Conservation (phyloP, 2,888 invertebrate genomes). For the Parthenolecanium corni region DNA sequence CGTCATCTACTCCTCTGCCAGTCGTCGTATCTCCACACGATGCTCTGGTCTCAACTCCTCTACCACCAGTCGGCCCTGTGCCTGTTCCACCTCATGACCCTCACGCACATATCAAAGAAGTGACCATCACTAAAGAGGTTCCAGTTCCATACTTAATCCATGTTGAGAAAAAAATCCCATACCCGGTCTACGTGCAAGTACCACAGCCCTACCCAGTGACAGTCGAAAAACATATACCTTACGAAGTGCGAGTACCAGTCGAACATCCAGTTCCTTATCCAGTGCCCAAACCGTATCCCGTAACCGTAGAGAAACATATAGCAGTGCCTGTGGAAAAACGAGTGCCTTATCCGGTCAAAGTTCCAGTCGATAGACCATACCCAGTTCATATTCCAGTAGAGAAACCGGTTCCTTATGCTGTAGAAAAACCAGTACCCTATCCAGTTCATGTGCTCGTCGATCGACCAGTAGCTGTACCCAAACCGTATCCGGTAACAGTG, state of each 20-base stretch:
- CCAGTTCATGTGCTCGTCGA: constrained; percentile 46
- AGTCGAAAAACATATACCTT: constrained; percentile 47
- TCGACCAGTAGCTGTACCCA: constrained; percentile 53
- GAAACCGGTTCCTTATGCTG: constrained; percentile 44
- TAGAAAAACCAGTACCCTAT: constrained; percentile 56
- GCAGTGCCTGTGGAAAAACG: constrained; percentile 50
- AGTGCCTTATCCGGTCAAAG: constrained; percentile 53
- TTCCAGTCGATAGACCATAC: constrained; percentile 44
- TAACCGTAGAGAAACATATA: constrained; percentile 48
- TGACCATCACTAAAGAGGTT: constrained; percentile 59
- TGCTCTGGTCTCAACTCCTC: background rate
- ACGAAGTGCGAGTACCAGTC: constrained; percentile 61
- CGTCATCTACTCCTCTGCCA: background rate
- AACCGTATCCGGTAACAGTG: constrained; percentile 60
- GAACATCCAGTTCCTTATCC: constrained; percentile 48
- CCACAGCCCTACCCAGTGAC: constrained; percentile 42
- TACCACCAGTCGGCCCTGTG: background rate
- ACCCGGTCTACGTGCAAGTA: constrained; percentile 62
- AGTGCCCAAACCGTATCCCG: constrained; percentile 59
- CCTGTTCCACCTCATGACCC: background rate
- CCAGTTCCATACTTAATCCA: constrained; percentile 60
- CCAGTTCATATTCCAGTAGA: constrained; percentile 42
- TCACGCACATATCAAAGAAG: constrained; percentile 52
- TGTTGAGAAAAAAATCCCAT: constrained; percentile 48
- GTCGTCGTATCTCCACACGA: background rate